Evolutionary conservation across 2,113 vertebrate genomes (phyloP), one percentile per base, ranked within the genome.

Genomic region (Azemiops feae): DNA sequence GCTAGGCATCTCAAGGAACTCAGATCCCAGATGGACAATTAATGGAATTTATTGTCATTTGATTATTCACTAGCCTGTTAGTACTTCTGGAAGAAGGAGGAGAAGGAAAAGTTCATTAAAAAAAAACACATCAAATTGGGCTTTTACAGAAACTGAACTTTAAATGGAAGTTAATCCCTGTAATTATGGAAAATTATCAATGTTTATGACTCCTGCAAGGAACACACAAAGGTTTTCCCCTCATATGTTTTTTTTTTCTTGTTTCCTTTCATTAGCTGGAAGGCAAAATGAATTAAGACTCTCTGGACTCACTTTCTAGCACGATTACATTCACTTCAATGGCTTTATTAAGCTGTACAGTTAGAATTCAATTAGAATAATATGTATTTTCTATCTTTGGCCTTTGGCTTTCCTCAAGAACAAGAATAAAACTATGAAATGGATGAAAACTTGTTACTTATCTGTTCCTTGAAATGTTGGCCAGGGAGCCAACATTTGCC

Each of bases 111-210:
- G 14, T 50, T 23, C 47, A 89, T 3, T 94, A 96, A 93, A 96
- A 94, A 97, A 93, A 94, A 97, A 57, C 1, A 9, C 60, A 81
- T 94, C 95, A 90, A 89, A 93, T 96, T 93, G 54, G 91, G 88
- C 96, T 96, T 95, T 97, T 97, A 96, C 85, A 96, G 95, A 97
- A 97, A 97, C 95, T 96, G 94, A 97, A 93, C 89, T 25, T 97
- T 98, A 97, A 97, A 97, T 98, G 93, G 90, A 97, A 95, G 89
- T 96, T 95, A 97, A 98, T 98, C 95, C 96, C 90, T 95, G 94
- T 97, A 97, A 98, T 97, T 97, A 97, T 96, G 93, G 94, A 95
- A 97, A 97, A 97, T 97, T 98, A 94, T 55, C 91, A 9, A 5
- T 97, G 96, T 98, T 97, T 97, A 98, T 97, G 96, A 96, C 96